Conservation (phyloP, 2,888 invertebrate genomes). For the Timema podura region DNA sequence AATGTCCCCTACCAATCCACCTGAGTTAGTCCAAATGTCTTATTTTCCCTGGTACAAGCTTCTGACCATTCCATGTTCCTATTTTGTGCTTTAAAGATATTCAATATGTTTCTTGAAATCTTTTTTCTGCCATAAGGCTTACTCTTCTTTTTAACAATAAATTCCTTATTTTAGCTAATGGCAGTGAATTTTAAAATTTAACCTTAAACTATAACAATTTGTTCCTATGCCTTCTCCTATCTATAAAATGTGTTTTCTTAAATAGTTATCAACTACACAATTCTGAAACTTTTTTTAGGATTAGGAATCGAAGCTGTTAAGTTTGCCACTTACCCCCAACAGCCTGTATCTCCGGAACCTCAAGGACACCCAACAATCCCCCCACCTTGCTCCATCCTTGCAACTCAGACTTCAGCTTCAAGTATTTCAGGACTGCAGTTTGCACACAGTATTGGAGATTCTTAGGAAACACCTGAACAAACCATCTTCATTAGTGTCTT, state of each 20-base stretch:
- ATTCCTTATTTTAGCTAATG: no score
- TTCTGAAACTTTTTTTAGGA: neutral
- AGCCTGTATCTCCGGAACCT: slow-evolving; percentile 32
- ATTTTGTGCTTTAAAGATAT: no score
- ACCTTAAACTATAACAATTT: neutral
- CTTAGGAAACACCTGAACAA: slow-evolving; percentile 33
- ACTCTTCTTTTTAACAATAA: no score
- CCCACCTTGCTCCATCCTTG: neutral
- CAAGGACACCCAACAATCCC: slow-evolving; percentile 27
- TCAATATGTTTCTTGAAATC: no score
- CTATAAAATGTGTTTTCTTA: neutral
- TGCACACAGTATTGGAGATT: slow-evolving; percentile 33
- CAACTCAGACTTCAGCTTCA: slow-evolving; percentile 29
- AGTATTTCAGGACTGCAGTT: slow-evolving; percentile 30
- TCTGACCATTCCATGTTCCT: no score
- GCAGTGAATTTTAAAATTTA: no score
- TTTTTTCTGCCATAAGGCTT: no score
- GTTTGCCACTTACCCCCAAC: slow-evolving; percentile 31
- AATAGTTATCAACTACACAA: neutral
- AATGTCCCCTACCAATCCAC: no score
- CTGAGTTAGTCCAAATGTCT: no score
- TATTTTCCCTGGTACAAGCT: no score
- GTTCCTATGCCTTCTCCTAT: neutral
- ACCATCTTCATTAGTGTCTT: neutral
- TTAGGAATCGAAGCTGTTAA: neutral